Base-by-base conservation (phyloP, 2,888 invertebrate genomes). In the Spicauda simplicius region DNA sequence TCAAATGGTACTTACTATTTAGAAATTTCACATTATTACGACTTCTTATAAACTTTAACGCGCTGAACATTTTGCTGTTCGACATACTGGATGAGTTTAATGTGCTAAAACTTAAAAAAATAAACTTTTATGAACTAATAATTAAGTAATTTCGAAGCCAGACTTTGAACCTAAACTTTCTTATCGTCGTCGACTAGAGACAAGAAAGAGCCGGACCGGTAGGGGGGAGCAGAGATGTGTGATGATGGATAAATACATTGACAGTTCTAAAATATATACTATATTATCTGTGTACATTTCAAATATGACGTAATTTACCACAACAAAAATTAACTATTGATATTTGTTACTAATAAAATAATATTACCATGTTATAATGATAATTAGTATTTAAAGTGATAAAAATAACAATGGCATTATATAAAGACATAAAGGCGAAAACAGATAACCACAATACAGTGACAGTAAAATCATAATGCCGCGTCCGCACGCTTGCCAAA, bases 151-250 rank as follows among this genome's bases (percentile, higher is more conserved):
- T 86, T 85, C 80, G 77, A 77, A 87, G 79, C 84, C 89, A 92
- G 92, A 93, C 92, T 93, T 93, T 93, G 92, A 90, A 91, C 92
- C 91, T 91, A 88, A 89, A 91, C 88, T 90, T 90, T 91, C 85
- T 73, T 71, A 53, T 64, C 48, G 48, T 63, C 68, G 52, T 64
- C 66, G 67, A 68, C 64, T 57, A 69, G 19, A 61, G 58, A 55
- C 20, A 50, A 64, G 37, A 18, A 5, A 25, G 8, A 52, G 41
- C 1, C 14, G 41, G 14, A 41, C 14, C 14, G 41, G 41, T 14
- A 41, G 41, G 14, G 41, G 41, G 14, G 41, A 41, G 41, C 14
- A 41, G 41, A 41, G 14, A 41, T 14, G 41, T 41, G 41, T 41
- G 41, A 41, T 41, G 41, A 41, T 41, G 41, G 41, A 41, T 41